Base-by-base conservation (phyloP, 2,888 invertebrate species). In the Pherbina coryleti region DNA sequence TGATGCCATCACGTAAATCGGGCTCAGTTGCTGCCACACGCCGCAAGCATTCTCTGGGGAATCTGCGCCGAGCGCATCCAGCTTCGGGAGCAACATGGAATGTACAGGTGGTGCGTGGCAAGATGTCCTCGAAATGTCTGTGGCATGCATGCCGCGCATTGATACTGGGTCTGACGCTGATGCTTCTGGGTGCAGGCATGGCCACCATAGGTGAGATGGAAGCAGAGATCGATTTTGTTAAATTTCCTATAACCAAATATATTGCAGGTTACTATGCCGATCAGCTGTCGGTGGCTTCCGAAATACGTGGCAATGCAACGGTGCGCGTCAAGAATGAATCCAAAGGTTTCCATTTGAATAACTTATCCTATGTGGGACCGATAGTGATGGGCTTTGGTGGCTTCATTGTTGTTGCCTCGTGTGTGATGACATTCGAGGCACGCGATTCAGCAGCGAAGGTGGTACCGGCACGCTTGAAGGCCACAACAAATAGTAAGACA, bases 381-480 rank as follows among this genome's bases (percentile, higher is more conserved):
- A 96, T 98, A 81, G 95, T 98, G 74, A 98, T 98, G 98, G 98
- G 98, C 44, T 94, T 98, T 79, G 98, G 98, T 90, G 97, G 97
- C 55, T 98, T 98, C 89, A 96, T 98, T 83, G 96, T 98, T 57
- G 98, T 98, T 28, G 97, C 98, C 44, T 97, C 98, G 0, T 98
- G 98, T 87, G 98, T 99, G 74, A 97, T 98, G 95, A 98, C 98
- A n/a, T 97, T 98, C 87, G 98, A 98, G 88, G 97, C 97, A 0
- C 93, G 98, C 3, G 98, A 98, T 90, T 96, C 96, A 80, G 96
- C 98, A 0, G 96, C 97, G 2, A 95, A 95, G 89, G 96, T 98
- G 74, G 96, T 96, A 19, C 97, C 97, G 0, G 96, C 96, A 49
- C 92, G 94, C 28, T 91, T 93, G 78, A 92, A 92, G 83, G 86